Evolutionary conservation across 2,888 invertebrate species (phyloP).

Genomic region (Orchesellides sinensis): DNA sequence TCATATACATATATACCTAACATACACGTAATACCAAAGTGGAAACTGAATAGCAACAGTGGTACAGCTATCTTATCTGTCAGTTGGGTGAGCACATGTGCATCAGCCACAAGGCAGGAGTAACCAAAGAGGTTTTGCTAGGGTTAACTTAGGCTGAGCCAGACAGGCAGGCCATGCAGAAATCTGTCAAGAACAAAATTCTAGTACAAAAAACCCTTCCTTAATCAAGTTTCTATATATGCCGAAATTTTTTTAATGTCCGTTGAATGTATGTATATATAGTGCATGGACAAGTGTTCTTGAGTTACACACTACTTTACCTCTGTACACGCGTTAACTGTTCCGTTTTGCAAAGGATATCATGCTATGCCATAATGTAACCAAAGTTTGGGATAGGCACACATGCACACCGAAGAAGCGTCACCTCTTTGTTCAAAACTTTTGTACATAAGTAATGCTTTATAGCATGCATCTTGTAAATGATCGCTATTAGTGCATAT

Average conservation of each 20-base stretch:
- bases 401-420: too few relatives aligned
- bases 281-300: background rate
- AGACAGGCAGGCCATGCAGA: constrained; percentile 6
- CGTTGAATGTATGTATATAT: background rate
- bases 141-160: constrained; percentile 2
- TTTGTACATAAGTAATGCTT: too few relatives aligned
- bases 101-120: constrained; percentile 44
- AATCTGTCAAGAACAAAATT: background rate
- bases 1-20: too few relatives aligned
- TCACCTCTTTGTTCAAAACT: too few relatives aligned
- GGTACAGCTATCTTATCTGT: constrained; percentile 40
- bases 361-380: too few relatives aligned
- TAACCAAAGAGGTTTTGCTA: background rate
- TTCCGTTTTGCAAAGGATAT: constrained; percentile 1
- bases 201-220: background rate
- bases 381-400: too few relatives aligned
- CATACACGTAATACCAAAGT: background rate
- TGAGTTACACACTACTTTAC: background rate
- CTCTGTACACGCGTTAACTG: too few relatives aligned
- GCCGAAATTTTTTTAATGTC: background rate
- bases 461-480: too few relatives aligned
- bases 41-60: background rate
- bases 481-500: too few relatives aligned
- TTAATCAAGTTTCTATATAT: background rate
- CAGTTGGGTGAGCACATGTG: constrained; percentile 45